A percentile compares a stretch with the other conserved stretches of the same genome.
Conservation (phyloP, 2,888 invertebrate species). For the Chromoteleia sp. region DNA sequence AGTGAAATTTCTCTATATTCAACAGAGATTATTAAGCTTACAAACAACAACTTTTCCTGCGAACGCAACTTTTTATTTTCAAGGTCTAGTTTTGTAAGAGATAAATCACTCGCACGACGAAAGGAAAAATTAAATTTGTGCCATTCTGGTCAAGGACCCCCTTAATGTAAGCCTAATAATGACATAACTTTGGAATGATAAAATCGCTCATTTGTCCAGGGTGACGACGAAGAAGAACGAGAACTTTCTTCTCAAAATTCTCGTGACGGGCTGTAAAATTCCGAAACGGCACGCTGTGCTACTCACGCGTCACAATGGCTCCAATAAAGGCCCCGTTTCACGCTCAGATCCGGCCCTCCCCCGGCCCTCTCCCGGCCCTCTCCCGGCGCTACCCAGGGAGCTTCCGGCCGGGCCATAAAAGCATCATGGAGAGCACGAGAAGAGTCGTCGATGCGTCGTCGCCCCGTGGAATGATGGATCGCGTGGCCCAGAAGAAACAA, state of each 20-base stretch:
- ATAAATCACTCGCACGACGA: constrained; percentile 30
- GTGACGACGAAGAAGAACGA: constrained; percentile 39
- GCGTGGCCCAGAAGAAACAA: constrained; percentile 59
- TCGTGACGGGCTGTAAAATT: constrained; percentile 54
- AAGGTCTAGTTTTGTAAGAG: constrained; percentile 27
- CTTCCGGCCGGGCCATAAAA: constrained; percentile 79
- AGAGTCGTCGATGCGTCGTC: constrained; percentile 61
- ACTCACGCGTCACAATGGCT: constrained; percentile 79
- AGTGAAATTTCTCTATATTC: neutral
- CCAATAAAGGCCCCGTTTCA: constrained; percentile 80
- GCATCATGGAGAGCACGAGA: constrained; percentile 76
- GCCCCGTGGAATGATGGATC: constrained; percentile 66
- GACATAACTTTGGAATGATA: constrained; percentile 60
- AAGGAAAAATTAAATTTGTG: constrained; percentile 41
- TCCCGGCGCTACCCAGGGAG: constrained; percentile 77
- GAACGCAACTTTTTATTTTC: constrained; percentile 14
- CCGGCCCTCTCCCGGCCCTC: constrained; percentile 77
- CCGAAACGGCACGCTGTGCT: constrained; percentile 73
- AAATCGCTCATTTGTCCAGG: constrained; percentile 64
- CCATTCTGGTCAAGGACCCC: constrained; percentile 45
- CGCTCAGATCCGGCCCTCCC: constrained; percentile 78
- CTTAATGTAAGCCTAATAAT: constrained; percentile 51
- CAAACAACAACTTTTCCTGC: constrained; percentile 32
- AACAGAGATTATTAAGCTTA: constrained; percentile 41
- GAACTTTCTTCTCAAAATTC: constrained; percentile 63